These are phyloP conservation scores for Pomacea canaliculata DNA, from an alignment of 2,888 invertebrate species.

Conservation along the genomic window DNA sequence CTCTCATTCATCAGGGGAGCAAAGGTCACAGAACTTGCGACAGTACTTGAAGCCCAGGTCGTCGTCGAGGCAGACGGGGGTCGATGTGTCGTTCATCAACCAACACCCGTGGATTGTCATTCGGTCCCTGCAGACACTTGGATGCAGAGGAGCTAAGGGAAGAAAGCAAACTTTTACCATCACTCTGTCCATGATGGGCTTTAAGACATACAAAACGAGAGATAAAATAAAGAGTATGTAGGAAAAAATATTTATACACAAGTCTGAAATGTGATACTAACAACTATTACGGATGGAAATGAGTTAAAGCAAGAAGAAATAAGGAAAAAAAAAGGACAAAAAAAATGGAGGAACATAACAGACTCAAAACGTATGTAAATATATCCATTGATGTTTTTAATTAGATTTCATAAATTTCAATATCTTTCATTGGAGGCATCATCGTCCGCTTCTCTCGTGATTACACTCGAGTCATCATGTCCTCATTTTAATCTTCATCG, in stretches of 20 bases:
- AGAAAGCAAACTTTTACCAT: too few relatives aligned
- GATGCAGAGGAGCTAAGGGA: conserved; percentile 26
- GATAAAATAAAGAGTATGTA: too few relatives aligned
- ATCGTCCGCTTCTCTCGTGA: too few relatives aligned
- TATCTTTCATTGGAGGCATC: too few relatives aligned
- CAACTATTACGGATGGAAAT: neutral
- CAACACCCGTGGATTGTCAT: conserved; percentile 24
- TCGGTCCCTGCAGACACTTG: conserved; percentile 29
- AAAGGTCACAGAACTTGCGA: conserved; percentile 30
- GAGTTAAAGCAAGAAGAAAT: neutral
- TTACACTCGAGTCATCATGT: too few relatives aligned
- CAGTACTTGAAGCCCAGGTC: conserved; percentile 30
- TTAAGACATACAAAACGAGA: too few relatives aligned
- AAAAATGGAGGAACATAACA: too few relatives aligned
- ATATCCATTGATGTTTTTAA: too few relatives aligned
- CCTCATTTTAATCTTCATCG: too few relatives aligned
- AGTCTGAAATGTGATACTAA: neutral
- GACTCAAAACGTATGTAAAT: too few relatives aligned
- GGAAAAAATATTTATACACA: neutral
- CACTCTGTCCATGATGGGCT: too few relatives aligned
- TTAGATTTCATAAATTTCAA: too few relatives aligned
- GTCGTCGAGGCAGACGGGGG: conserved; percentile 25
- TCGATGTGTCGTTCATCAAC: conserved; percentile 32
- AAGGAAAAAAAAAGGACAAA: neutral
- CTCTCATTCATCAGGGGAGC: neutral